Base-by-base conservation (phyloP, 2,888 invertebrate species). In the Micropterix aruncella region DNA sequence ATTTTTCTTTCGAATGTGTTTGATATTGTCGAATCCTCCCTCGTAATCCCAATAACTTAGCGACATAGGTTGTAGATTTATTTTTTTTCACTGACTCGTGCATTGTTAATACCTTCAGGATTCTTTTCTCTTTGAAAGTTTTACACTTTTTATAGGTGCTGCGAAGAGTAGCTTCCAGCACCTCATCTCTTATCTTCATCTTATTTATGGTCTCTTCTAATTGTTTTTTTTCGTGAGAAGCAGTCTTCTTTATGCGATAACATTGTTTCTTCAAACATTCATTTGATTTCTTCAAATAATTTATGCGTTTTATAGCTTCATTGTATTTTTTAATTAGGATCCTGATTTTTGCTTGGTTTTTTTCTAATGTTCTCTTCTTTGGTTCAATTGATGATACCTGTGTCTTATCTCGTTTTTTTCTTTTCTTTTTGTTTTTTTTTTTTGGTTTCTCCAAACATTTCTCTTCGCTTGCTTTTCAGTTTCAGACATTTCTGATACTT, bases 401-500 rank as follows among this genome's bases (percentile, higher is more conserved):
- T n/a, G n/a, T n/a, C 18, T 42, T 18, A 37, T 16, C 18, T 40
- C 40, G 19, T 16, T 9, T 14, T 36, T 38, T 19, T 14, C 16
- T 19, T 4, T n/a, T n/a, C n/a, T n/a, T n/a, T n/a, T n/a, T n/a
- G n/a, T n/a, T n/a, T n/a, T n/a, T n/a, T n/a, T n/a, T 43, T 43
- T 38, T 38, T 43, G 43, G 19, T 43, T 43, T 38, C 43, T 43
- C 38, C 43, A 37, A 7, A 18, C 19, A 15, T 38, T 27, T 18
- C 41, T 40, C 19, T 40, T 14, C 17, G 14, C 19, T 18, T 17
- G 15, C 41, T 44, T 45, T 37, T 47, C 47, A 12, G 27, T 42
- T 19, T 44, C 46, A 37, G 40, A 19, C 16, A 43, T 17, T 18
- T 46, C 37, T 5, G n/a, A 12, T 18, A 39, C 41, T 16, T 46